phyloP scores from a whole-genome alignment of 2,888 invertebrate genomes.

The Leptopilina myrica region DNA sequence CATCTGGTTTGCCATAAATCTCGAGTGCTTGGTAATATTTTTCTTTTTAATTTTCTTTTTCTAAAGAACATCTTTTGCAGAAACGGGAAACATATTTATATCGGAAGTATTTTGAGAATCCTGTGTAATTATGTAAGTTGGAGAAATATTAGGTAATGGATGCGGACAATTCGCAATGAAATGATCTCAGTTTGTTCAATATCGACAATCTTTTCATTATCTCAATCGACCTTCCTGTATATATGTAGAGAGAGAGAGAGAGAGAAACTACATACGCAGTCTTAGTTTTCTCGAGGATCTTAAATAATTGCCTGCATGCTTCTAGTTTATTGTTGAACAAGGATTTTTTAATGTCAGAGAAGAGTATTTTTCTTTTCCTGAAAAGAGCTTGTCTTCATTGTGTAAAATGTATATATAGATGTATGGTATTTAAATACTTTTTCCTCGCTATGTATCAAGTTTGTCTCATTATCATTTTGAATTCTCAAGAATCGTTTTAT shows the following conservation, averaged over 20 bases:
- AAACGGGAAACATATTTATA: too few relatives aligned
- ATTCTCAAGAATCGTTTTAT: constrained; percentile 21
- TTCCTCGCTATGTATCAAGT: constrained; percentile 6
- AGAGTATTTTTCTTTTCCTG: not conserved
- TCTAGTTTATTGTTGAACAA: constrained; percentile 20
- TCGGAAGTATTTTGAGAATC: too few relatives aligned
- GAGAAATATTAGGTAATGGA: not conserved
- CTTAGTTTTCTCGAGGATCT: constrained; percentile 25
- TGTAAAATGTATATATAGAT: not conserved
- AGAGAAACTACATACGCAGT: not conserved
- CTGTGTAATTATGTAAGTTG: not conserved
- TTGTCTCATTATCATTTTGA: not conserved
- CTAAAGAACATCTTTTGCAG: too few relatives aligned
- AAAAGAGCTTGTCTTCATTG: constrained; percentile 1
- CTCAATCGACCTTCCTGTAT: constrained; percentile 6
- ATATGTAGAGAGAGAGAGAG: not conserved
- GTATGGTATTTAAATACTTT: not conserved
- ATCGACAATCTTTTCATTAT: constrained; percentile 30
- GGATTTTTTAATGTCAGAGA: not conserved
- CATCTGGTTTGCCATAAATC: not conserved
- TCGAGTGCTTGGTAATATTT: too few relatives aligned
- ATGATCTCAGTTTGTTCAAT: constrained; percentile 18
- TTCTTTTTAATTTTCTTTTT: too few relatives aligned
- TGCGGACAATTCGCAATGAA: not conserved
- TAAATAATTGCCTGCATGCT: not conserved